These are phyloP conservation scores for Mesocentrotus franciscanus DNA, from an alignment of 53 echinoderm and acorn worm genomes.

Conservation along the genomic window DNA sequence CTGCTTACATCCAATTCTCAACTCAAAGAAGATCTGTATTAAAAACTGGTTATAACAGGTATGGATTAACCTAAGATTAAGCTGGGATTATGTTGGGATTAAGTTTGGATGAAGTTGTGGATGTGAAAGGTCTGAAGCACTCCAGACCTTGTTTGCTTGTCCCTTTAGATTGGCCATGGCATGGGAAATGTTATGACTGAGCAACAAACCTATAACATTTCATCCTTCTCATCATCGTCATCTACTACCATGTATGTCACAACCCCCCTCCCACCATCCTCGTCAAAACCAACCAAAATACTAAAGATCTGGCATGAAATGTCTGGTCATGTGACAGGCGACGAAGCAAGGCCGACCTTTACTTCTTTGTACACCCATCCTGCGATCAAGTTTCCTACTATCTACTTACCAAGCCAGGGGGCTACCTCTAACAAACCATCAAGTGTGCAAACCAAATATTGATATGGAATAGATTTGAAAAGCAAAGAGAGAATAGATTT, in stretches of 20 bases:
- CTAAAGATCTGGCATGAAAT: slow-evolving; percentile 19
- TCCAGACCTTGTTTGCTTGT: slow-evolving; percentile 28
- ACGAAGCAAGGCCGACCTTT: slow-evolving; percentile 32
- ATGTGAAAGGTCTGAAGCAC: background rate
- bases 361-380: slow-evolving; percentile 25
- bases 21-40: background rate
- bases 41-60: background rate
- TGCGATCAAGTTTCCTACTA: slow-evolving; percentile 29
- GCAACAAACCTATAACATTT: slow-evolving; percentile 49
- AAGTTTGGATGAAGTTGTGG: background rate
- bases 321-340: slow-evolving; percentile 26
- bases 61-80: background rate
- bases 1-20: background rate
- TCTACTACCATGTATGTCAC: background rate
- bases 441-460: slow-evolving; percentile 59
- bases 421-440: slow-evolving; percentile 32
- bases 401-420: slow-evolving; percentile 6
- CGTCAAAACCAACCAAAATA: background rate
- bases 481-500: slow-evolving; percentile 50
- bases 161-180: slow-evolving; percentile 39
- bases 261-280: slow-evolving; percentile 5
- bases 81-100: no score
- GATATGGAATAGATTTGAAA: slow-evolving; percentile 56
- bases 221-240: slow-evolving; percentile 17
- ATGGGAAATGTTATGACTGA: slow-evolving; percentile 64